These are phyloP conservation scores for Gobiocypris rarus DNA, from an alignment of 2,113 vertebrate genomes.

Conservation along the genomic window DNA sequence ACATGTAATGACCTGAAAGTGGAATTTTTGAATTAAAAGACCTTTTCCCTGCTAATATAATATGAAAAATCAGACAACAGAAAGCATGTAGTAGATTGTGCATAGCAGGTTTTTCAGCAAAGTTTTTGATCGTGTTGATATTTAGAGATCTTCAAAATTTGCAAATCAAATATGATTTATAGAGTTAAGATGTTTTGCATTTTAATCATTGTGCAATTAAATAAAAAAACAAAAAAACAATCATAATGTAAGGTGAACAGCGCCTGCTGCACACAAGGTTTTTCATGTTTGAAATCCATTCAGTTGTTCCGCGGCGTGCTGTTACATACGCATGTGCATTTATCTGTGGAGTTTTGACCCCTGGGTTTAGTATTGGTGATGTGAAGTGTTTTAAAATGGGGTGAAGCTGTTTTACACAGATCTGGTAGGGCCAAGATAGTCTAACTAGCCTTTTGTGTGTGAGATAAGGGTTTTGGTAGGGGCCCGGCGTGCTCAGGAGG, in stretches of 20 bases:
- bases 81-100: not conserved
- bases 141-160: not conserved
- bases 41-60: not conserved
- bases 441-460: constrained; percentile 83
- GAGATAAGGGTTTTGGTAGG: constrained; percentile 76
- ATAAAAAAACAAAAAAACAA: not conserved
- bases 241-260: not conserved
- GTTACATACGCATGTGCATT: not conserved
- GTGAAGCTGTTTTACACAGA: constrained; percentile 18
- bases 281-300: constrained; percentile 4
- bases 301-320: not conserved
- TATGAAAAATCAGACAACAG: not conserved
- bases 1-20: not conserved
- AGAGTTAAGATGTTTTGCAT: not conserved
- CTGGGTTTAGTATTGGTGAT: constrained; percentile 5
- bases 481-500: constrained; percentile 70
- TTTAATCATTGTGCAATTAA: not conserved
- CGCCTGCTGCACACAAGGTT: not conserved
- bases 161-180: not conserved
- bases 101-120: not conserved
- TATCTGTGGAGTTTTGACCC: not conserved
- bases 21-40: not conserved
- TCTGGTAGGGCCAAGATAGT: constrained; percentile 74
- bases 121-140: not conserved
- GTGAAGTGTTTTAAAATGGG: constrained; percentile 24